These are phyloP conservation scores for Sebastes matsubarae DNA, from an alignment of 2,797 vertebrate genomes.

Conservation along the genomic window DNA sequence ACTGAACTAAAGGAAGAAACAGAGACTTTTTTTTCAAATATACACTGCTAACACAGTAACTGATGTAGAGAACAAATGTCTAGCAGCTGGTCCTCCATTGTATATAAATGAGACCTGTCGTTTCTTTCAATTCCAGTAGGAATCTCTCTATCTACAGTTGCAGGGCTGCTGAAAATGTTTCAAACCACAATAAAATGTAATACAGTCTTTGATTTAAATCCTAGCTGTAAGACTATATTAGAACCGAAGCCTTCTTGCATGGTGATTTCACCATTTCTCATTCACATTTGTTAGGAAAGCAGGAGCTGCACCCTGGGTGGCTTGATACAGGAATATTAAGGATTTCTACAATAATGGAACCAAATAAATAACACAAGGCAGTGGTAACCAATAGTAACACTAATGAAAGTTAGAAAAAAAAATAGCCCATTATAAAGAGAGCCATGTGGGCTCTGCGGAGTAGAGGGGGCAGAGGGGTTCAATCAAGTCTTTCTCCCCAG, in stretches of 20 bases:
- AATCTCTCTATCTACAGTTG: neutral
- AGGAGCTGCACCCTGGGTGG: neutral
- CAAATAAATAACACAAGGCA: slow-evolving; percentile 6
- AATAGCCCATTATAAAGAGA: slow-evolving; percentile 28
- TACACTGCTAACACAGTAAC: neutral
- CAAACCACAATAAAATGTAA: neutral
- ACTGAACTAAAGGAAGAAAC: neutral
- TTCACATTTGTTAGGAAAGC: neutral
- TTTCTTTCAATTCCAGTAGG: neutral
- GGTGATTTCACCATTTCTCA: neutral
- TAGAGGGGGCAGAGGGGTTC: slow-evolving; percentile 30
- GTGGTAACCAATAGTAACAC: slow-evolving; percentile 38
- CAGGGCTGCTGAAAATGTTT: neutral
- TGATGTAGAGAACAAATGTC: neutral
- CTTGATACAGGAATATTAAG: neutral
- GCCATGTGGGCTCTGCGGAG: neutral
- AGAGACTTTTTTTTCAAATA: neutral
- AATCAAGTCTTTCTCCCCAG: slow-evolving; percentile 47
- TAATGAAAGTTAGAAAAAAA: slow-evolving; percentile 24
- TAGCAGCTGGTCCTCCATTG: neutral
- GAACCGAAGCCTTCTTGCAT: neutral
- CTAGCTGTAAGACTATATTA: neutral
- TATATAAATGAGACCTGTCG: neutral
- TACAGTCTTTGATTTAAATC: neutral
- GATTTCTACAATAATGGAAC: slow-evolving; percentile 13